Evolutionary conservation across 2,113 vertebrate species (phyloP), one percentile per base, ranked within the genome.

Genomic region (Seriola quinqueradiata): DNA sequence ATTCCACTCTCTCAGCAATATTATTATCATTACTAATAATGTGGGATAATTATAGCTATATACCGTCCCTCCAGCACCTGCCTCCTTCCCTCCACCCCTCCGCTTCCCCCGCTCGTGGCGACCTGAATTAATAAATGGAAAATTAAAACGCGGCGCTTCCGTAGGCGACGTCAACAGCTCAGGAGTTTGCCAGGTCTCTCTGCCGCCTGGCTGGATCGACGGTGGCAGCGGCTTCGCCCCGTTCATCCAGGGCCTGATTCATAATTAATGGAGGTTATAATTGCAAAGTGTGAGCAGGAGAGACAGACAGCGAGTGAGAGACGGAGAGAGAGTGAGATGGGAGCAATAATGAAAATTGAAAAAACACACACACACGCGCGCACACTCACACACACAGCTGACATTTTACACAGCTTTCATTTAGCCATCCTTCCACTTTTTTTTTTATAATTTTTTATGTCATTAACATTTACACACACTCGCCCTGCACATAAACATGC

Each of bases 201-300:
- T 38, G 80, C 75, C 36, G 81, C 72, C 72, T 46, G 48, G 69
- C 82, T 71, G 87, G 48, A 81, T 74, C 64, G 74, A 70, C 86
- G 38, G 72, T 44, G 77, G 79, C 89, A 65, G 85, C 44, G 5
- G 77, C 82, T 82, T 78, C 13, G 40, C 86, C 87, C 81, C 14
- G 77, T 55, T 92, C 93, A 92, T 93, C 86, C 81, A 61, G 88
- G 87, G 79, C 83, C 83, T 57, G 86, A 94, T 94, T 92, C 91
- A 93, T 95, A 94, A 94, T 95, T 93, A 94, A 95, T 94, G 90
- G 79, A 79, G 84, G 82, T 91, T 91, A 93, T 94, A 94, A 94
- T 93, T 92, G 91, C 88, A 73, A 86, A 86, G 89, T 67, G 48
- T 91, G 87, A 85, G 87, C 61, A 23, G 58, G 78, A 80, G 83